These are phyloP conservation scores for Erythrocebus patas DNA, from an alignment of 2,113 vertebrate genomes.

Conservation along the genomic window DNA sequence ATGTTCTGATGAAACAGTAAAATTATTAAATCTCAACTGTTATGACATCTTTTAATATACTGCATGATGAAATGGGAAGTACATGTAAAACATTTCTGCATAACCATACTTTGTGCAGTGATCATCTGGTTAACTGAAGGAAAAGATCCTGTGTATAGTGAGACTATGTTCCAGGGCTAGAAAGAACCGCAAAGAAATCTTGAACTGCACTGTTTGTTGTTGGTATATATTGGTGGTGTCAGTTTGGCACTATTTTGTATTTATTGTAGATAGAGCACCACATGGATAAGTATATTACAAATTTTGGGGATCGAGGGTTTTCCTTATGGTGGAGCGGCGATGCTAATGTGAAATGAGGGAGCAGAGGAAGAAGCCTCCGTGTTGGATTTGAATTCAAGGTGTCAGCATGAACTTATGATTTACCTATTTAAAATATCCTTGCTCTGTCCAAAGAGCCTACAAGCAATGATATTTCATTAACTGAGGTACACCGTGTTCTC, in stretches of 20 bases:
- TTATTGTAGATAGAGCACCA: background rate
- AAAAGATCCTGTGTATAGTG: background rate
- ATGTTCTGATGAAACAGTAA: background rate
- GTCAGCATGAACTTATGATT: background rate
- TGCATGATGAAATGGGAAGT: background rate
- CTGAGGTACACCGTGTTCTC: background rate
- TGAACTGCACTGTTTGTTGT: background rate
- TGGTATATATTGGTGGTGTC: background rate
- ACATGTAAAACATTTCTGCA: fast-evolving
- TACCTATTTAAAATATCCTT: background rate
- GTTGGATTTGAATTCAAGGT: background rate
- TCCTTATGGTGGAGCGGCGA: background rate
- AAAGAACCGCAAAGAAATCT: background rate
- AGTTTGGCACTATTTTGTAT: background rate
- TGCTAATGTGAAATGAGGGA: background rate
- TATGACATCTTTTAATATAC: background rate
- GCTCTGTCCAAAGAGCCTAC: background rate
- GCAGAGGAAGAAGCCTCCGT: background rate
- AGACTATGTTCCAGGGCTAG: background rate
- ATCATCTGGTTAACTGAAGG: background rate
- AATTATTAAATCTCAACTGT: background rate
- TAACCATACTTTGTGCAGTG: too few species aligned
- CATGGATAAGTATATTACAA: background rate
- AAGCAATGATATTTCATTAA: background rate
- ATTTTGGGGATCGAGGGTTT: background rate